Conservation (phyloP, 1,140 invertebrate genomes). For the Danaus plexippus region DNA sequence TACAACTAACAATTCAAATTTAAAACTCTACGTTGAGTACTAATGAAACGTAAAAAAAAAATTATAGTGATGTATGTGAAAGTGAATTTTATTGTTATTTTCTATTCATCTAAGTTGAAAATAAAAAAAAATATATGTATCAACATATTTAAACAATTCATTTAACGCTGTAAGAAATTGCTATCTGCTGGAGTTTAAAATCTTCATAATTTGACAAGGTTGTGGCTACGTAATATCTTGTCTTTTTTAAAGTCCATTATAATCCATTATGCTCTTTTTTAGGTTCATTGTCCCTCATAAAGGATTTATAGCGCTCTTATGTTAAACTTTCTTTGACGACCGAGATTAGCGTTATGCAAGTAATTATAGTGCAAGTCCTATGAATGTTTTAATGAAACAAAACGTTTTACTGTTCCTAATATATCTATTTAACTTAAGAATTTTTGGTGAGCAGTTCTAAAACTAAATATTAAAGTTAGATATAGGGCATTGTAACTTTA, state of each 20-base stretch:
- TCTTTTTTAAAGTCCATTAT: conserved; percentile 27
- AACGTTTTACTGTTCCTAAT: conserved; percentile 1
- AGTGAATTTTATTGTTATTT: too few species aligned
- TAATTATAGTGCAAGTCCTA: conserved; percentile 21
- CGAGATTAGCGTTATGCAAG: conserved; percentile 23
- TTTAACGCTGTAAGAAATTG: conserved; percentile 17
- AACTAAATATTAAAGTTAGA: too few species aligned
- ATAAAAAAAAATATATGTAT: too few species aligned
- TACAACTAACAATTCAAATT: too few species aligned
- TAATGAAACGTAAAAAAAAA: too few species aligned
- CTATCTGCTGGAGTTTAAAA: conserved; percentile 19
- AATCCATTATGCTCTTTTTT: conserved; percentile 23
- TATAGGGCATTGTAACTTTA: not conserved
- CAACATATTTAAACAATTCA: too few species aligned
- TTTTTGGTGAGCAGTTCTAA: too few species aligned
- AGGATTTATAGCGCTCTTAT: conserved; percentile 27
- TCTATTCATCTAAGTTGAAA: too few species aligned
- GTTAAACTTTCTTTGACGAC: conserved; percentile 23
- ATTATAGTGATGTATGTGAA: too few species aligned
- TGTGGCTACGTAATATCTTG: conserved; percentile 25
- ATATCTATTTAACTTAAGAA: too few species aligned
- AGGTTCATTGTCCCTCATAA: conserved; percentile 28
- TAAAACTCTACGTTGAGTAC: too few species aligned
- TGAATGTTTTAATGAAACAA: conserved; percentile 12
- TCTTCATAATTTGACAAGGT: conserved; percentile 15